A percentile compares a stretch with the other conserved stretches of the same genome.
phyloP scores from a whole-genome alignment of 2,113 vertebrate species.

The Perca schrenkii region DNA sequence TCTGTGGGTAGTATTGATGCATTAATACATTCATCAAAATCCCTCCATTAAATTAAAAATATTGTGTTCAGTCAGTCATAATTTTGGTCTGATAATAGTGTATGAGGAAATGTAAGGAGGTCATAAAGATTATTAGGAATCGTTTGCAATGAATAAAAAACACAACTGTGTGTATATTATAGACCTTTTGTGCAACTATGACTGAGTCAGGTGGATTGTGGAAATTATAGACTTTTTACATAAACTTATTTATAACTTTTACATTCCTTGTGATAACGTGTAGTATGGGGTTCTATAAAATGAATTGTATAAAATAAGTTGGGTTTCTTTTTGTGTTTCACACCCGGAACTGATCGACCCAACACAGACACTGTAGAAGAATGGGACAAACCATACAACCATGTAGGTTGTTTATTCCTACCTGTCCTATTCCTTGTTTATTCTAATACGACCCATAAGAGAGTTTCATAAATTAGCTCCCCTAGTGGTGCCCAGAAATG shows the following conservation, averaged over 20 bases:
- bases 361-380: neutral
- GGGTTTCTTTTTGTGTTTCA: neutral
- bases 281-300: neutral
- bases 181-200: neutral
- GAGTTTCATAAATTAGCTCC: too few species aligned
- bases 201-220: neutral
- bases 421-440: too few species aligned
- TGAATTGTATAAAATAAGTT: neutral
- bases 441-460: too few species aligned
- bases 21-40: neutral
- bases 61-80: neutral
- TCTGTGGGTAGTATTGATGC: neutral
- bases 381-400: neutral
- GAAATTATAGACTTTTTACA: neutral
- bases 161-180: neutral
- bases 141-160: too few species aligned
- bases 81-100: neutral
- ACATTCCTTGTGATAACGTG: neutral
- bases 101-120: neutral
- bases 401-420: too few species aligned
- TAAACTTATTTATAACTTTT: neutral
- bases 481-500: too few species aligned
- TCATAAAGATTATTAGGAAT: too few species aligned
- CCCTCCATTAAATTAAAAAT: neutral
- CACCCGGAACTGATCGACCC: too few species aligned